These are phyloP conservation scores for Amphilophus citrinellus DNA, from an alignment of 2,113 vertebrate species.

Conservation along the genomic window DNA sequence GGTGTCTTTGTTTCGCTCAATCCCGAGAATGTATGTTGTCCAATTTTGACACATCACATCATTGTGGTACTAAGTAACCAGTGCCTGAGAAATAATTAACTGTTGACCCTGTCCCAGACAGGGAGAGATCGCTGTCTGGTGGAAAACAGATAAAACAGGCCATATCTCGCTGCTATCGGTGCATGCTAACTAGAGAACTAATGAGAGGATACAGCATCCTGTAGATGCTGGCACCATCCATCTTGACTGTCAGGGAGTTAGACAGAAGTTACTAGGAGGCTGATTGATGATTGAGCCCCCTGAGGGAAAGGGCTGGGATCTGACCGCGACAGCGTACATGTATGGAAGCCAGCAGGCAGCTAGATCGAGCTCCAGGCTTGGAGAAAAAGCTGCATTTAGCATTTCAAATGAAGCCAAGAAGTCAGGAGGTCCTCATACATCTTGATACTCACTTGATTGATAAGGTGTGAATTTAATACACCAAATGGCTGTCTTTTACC, in stretches of 20 bases:
- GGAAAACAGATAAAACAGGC: constrained; percentile 44
- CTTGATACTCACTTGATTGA: constrained; percentile 73
- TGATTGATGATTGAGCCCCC: constrained; percentile 80
- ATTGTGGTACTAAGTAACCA: constrained; percentile 66
- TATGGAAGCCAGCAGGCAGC: constrained; percentile 46
- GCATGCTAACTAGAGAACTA: constrained; percentile 73
- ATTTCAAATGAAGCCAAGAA: constrained; percentile 76
- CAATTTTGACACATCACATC: constrained; percentile 73
- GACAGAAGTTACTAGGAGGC: constrained; percentile 81
- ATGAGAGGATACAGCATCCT: constrained; percentile 68
- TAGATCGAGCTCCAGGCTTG: constrained; percentile 9
- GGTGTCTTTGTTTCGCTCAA: constrained; percentile 69
- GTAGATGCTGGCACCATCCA: constrained; percentile 71
- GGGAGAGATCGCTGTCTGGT: constrained; percentile 24
- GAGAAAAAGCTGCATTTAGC: constrained; percentile 65
- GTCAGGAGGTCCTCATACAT: constrained; percentile 56
- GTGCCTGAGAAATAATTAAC: constrained; percentile 65
- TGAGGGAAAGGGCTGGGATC: constrained; percentile 31
- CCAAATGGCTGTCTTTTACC: constrained; percentile 69
- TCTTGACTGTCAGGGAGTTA: constrained; percentile 77
- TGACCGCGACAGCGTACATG: constrained; percentile 58
- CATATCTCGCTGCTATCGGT: constrained; percentile 47
- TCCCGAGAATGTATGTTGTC: constrained; percentile 76
- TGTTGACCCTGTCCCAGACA: constrained; percentile 52
- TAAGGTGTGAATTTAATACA: constrained; percentile 76